Evolutionary conservation across 2,113 vertebrate species (phyloP), one percentile per base, ranked within the genome.

Genomic region (Pavo muticus): DNA sequence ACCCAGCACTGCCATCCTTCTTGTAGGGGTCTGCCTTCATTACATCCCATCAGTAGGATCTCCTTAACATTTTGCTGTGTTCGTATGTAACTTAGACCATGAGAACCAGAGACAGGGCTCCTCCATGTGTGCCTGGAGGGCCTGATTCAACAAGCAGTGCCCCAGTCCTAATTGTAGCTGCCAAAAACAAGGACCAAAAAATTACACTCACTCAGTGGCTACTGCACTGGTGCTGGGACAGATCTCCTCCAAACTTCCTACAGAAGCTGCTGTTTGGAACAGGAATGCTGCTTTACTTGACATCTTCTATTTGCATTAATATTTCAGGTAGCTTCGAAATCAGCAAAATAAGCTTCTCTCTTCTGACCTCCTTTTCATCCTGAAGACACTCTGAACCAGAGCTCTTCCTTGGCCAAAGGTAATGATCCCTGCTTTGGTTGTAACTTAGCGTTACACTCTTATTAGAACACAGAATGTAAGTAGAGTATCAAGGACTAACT

Each of bases 61-160:
- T 56, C 9, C 24, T 64, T 20, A n/a, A 13, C 25, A 3, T 67
- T 81, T 75, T 56, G 14, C 29, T 68, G 85, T 9, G 21, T 72
- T 32, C 19, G 29, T 56, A 13, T 17, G 8, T 5, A 83, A 65
- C 29, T 40, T 35, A 17, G 3, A 37, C 8, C 6, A n/a, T 10
- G 32, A 39, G 24, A 30, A 54, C n/a, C 45, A 18, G 47, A 13
- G 29, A 5, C 11, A 3, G 12, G 14, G 60, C 57, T 90, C 35
- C 61, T 68, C 37, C 17, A 2, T 7, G 37, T 11, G 1, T 16
- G 14, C 32, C 3, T n/a, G 14, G 30, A 50, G 40, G 15, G 5
- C 10, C 25, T 19, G 42, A 15, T 35, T 74, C 27, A 19, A 15
- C 4, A 3, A 45, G 30, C 3, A 0, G 1, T n/a, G 19, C 24